A percentile compares a stretch with the other conserved stretches of the same genome.
These are phyloP conservation scores for Opisthocomus hoazin DNA, from an alignment of 2,113 vertebrate genomes.

Conservation along the genomic window DNA sequence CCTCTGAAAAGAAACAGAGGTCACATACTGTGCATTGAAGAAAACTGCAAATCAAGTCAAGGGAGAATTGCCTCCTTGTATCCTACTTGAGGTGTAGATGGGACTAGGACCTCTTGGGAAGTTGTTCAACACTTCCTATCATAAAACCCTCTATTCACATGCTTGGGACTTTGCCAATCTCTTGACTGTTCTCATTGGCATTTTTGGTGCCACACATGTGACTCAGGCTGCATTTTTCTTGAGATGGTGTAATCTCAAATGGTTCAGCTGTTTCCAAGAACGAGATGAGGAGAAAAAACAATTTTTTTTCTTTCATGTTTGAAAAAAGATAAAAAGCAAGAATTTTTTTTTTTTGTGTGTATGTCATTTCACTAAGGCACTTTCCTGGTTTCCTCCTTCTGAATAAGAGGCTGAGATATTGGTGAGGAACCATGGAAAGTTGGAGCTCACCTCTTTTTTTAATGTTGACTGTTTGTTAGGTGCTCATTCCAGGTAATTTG, in stretches of 20 bases:
- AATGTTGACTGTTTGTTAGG: background rate
- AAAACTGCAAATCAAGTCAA: background rate
- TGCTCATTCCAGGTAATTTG: background rate
- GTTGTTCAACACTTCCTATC: background rate
- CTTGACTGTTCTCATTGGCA: background rate
- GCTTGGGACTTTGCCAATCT: background rate
- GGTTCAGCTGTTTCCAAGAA: background rate
- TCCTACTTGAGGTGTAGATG: background rate
- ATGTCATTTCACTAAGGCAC: background rate
- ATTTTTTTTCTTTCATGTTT: background rate
- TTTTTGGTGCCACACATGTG: background rate
- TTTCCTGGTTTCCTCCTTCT: background rate
- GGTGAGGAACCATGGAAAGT: background rate
- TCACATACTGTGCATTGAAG: background rate
- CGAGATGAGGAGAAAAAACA: background rate
- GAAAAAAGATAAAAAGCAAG: background rate
- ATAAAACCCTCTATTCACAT: background rate
- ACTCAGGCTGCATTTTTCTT: background rate
- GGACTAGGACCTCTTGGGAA: background rate
- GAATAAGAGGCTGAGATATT: background rate
- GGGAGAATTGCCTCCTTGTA: background rate
- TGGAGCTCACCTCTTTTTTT: background rate
- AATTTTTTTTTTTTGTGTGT: background rate
- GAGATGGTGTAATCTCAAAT: background rate
- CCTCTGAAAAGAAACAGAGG: background rate